phyloP scores from a whole-genome alignment of 2,888 invertebrate genomes.

The Didymodactylos carnosus region DNA sequence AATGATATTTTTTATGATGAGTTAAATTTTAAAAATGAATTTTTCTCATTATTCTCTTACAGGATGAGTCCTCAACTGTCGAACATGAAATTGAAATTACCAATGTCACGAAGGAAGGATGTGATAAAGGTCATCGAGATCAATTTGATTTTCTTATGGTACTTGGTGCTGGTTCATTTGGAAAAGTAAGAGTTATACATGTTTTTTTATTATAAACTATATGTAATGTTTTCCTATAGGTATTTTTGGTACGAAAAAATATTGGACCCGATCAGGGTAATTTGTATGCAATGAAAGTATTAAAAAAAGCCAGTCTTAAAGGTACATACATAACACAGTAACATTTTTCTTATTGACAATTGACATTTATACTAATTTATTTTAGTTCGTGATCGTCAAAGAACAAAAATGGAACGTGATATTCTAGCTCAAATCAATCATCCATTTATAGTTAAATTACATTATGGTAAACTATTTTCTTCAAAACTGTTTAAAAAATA shows the following conservation, averaged over 20 bases:
- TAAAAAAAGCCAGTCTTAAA: slow-evolving; percentile 87
- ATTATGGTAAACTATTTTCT: no score
- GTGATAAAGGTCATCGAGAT: slow-evolving; percentile 77
- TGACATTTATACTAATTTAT: neutral
- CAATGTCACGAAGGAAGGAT: slow-evolving; percentile 73
- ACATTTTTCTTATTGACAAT: neutral
- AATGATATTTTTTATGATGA: no score
- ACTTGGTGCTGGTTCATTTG: slow-evolving; percentile 88
- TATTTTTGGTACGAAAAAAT: slow-evolving; percentile 81
- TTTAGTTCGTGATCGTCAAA: slow-evolving; percentile 65
- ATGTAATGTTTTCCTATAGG: slow-evolving; percentile 35
- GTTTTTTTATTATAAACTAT: neutral
- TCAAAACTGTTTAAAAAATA: no score
- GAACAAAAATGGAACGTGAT: slow-evolving; percentile 95
- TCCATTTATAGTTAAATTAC: slow-evolving; percentile 90
- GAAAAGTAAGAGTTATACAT: slow-evolving; percentile 49
- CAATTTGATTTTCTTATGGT: slow-evolving; percentile 94
- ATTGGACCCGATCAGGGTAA: slow-evolving; percentile 75
- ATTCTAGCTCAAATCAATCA: slow-evolving; percentile 94
- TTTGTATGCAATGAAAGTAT: slow-evolving; percentile 94
- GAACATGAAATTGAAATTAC: slow-evolving; percentile 64
- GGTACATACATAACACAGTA: slow-evolving; percentile 24
- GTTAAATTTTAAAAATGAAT: neutral
- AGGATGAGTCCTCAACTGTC: neutral
- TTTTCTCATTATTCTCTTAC: neutral